Evolutionary conservation across 2,888 invertebrate species (phyloP), one percentile per base, ranked within the genome.

Genomic region (Oligia strigilis): DNA sequence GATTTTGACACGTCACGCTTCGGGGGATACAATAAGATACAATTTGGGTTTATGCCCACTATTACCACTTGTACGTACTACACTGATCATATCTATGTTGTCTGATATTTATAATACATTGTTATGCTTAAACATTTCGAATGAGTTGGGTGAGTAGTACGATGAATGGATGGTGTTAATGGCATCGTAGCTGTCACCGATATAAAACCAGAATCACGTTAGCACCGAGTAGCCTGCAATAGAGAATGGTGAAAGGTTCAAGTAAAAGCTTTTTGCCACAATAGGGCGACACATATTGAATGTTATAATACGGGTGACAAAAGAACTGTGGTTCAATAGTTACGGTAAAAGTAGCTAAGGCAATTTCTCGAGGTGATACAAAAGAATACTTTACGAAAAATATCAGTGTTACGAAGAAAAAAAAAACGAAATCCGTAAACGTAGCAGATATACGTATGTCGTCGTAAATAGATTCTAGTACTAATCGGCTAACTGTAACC

Each of bases 211-310:
- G 29, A 70, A 75, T 58, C 1, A 64, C 40, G 40, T 64, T 14
- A 82, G 40, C n/a, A 58, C 4, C 23, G 19, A 43, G 29, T 52
- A 17, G 62, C 66, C 11, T 55, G 46, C 62, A 60, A n/a, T 43
- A 60, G 36, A 67, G 62, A 36, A 60, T 46, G n/a, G 49, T 49
- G 75, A n/a, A 80, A 52, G 40, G 43, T 49, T 65, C 36, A 58
- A 82, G 58, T 70, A 52, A 81, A 82, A 71, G 77, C 11, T 83
- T 81, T 60, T 40, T 36, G 40, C 52, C 36, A 77, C 65, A 81
- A 83, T 71, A 77, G 70, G 8, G 65, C 65, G 49, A 66, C 70
- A 77, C 78, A 29, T 66, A 71, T 52, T 72, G 67, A 78, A 84
- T 72, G n/a, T n/a, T 49, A 40, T 62, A 55, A 64, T 55, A 49